Conservation (phyloP, 2,888 invertebrate species). For the Lingula anatina region DNA sequence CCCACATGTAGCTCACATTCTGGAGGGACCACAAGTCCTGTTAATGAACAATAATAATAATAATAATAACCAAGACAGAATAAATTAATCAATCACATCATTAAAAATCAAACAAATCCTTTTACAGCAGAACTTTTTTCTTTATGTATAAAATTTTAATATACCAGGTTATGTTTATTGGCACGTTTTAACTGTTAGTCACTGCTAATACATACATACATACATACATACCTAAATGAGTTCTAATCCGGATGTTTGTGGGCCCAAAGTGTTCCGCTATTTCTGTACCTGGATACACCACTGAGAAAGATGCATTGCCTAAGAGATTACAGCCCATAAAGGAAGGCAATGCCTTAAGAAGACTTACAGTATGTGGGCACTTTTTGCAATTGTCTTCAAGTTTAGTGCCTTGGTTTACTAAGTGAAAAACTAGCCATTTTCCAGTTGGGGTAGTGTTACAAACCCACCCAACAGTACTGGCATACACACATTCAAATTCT, state of each 20-base stretch:
- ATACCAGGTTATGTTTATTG: background rate
- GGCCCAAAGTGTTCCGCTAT: slow-evolving; percentile 44
- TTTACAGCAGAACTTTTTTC: background rate
- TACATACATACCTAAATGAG: slow-evolving; percentile 37
- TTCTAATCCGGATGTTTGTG: slow-evolving; percentile 40
- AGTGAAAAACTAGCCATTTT: slow-evolving; percentile 34
- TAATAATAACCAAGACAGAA: background rate
- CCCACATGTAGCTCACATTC: slow-evolving; percentile 29
- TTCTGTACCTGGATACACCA: slow-evolving; percentile 35
- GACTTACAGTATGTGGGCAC: slow-evolving; percentile 31
- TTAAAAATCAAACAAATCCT: background rate
- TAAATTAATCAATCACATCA: background rate
- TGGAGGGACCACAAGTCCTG: slow-evolving; percentile 31
- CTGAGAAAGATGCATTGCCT: slow-evolving; percentile 45
- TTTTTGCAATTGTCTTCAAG: slow-evolving; percentile 20
- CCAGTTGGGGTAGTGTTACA: slow-evolving; percentile 32
- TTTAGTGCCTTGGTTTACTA: slow-evolving; percentile 39
- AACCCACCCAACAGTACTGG: slow-evolving; percentile 22
- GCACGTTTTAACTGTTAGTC: background rate
- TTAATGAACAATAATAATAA: slow-evolving; percentile 5
- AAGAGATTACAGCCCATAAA: slow-evolving; percentile 39
- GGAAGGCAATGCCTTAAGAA: slow-evolving; percentile 21
- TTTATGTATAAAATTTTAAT: background rate
- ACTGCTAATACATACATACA: background rate
- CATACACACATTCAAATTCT: slow-evolving; percentile 14